Conservation (phyloP, 2,113 vertebrate species). For the Labrus mixtus region DNA sequence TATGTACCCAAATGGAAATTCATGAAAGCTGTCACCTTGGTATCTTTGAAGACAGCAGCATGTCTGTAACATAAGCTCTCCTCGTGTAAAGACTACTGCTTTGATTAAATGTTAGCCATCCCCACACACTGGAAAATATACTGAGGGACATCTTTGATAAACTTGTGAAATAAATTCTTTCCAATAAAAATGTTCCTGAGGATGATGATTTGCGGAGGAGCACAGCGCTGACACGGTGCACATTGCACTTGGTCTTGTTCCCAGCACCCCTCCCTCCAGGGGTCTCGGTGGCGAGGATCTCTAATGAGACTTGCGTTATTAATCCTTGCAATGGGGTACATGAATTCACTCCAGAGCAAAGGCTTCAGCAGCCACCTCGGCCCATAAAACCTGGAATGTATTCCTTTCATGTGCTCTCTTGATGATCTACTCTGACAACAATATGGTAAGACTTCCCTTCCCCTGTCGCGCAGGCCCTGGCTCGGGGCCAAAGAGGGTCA, state of each 20-base stretch:
- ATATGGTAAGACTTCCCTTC: slow-evolving; percentile 84
- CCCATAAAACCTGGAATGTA: slow-evolving; percentile 82
- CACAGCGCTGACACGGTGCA: slow-evolving; percentile 53
- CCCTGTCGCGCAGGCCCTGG: slow-evolving; percentile 83
- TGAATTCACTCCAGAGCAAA: slow-evolving; percentile 81
- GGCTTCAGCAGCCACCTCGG: slow-evolving; percentile 76
- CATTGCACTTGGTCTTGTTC: slow-evolving; percentile 72
- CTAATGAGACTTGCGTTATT: slow-evolving; percentile 84
- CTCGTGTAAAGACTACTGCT: slow-evolving; percentile 49
- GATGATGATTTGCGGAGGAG: slow-evolving; percentile 81
- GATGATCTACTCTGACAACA: slow-evolving; percentile 88
- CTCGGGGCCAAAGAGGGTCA: slow-evolving; percentile 77
- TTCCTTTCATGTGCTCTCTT: slow-evolving; percentile 85
- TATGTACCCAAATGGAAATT: slow-evolving; percentile 71
- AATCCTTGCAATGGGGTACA: slow-evolving; percentile 81
- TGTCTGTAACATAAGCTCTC: slow-evolving; percentile 78
- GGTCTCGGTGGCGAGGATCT: slow-evolving; percentile 78
- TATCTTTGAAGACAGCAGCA: slow-evolving; percentile 79
- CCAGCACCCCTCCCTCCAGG: slow-evolving; percentile 78
- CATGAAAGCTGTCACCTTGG: slow-evolving; percentile 76
- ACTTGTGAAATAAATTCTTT: slow-evolving; percentile 80
- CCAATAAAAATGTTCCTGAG: slow-evolving; percentile 79
- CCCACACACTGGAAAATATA: slow-evolving; percentile 73
- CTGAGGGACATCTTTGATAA: slow-evolving; percentile 78
- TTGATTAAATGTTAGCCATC: slow-evolving; percentile 72